Evolutionary conservation across 1,140 invertebrate genomes (phyloP).

Genomic region (Maniola jurtina): DNA sequence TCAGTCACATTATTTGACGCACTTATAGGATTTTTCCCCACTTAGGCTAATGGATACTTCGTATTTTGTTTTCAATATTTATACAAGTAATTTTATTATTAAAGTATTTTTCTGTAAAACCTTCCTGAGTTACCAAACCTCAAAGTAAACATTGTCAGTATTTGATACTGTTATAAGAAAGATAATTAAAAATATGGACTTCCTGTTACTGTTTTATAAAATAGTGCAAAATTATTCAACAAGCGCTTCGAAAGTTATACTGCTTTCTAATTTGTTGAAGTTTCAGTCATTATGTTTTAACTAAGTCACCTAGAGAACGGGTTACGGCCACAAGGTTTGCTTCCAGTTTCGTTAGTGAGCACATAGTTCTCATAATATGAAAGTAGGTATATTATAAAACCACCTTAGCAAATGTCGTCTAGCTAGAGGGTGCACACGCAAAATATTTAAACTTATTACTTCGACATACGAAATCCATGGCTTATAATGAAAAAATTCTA

Average conservation of each 20-base stretch:
- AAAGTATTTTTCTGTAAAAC: neutral
- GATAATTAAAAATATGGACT: neutral
- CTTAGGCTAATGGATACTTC: conserved; percentile 6
- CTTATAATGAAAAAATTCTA: too few species aligned
- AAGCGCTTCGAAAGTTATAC: conserved; percentile 4
- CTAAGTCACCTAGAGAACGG: conserved; percentile 8
- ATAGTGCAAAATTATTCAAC: conserved; percentile 5
- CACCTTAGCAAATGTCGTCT: too few species aligned
- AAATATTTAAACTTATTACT: too few species aligned
- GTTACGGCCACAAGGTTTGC: conserved; percentile 8
- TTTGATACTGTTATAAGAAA: neutral
- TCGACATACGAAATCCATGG: too few species aligned
- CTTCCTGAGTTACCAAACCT: neutral
- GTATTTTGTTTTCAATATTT: conserved; percentile 1
- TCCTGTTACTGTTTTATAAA: neutral
- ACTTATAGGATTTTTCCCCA: neutral
- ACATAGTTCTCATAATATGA: neutral
- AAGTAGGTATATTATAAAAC: neutral
- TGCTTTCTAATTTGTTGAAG: neutral
- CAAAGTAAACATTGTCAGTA: neutral
- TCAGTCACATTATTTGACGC: conserved; percentile 7
- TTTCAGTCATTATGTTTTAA: conserved; percentile 20
- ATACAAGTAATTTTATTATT: neutral
- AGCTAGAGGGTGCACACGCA: too few species aligned
- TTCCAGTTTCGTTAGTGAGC: conserved; percentile 8